Evolutionary conservation across 1,140 invertebrate genomes (phyloP).

Genomic region (Bursaphelenchus mucronatus): DNA sequence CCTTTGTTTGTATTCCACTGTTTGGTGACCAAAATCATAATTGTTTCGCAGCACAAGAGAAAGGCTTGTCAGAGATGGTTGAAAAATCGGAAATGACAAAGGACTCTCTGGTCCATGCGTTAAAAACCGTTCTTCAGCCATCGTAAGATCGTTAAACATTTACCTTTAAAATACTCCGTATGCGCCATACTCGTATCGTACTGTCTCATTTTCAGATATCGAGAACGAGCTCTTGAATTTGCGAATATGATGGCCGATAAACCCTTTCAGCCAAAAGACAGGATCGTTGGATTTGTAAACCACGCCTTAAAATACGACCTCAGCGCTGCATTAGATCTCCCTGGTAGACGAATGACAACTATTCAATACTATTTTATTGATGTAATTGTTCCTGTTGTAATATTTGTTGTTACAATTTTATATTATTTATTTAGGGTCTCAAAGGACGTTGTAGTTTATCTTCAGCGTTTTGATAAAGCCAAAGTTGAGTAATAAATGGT

Average conservation of each 20-base stretch:
- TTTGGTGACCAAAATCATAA: conserved; percentile 12
- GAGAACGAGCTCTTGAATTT: not conserved
- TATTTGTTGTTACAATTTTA: too few species aligned
- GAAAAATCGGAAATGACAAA: conserved; percentile 4
- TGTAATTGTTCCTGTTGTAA: too few species aligned
- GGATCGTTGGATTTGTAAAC: not conserved
- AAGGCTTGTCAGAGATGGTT: not conserved
- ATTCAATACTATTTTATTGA: not conserved
- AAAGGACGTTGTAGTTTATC: too few species aligned
- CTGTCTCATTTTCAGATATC: too few species aligned
- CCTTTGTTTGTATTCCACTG: not conserved
- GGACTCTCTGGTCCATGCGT: not conserved
- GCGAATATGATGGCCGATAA: not conserved
- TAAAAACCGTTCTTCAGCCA: not conserved
- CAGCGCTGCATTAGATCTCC: conserved; percentile 1
- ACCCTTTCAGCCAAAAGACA: not conserved
- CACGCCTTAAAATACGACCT: not conserved
- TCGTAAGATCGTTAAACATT: too few species aligned
- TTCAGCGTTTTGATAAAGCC: too few species aligned
- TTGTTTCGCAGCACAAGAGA: not conserved
- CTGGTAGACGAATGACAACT: not conserved
- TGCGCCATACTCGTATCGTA: too few species aligned
- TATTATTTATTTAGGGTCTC: too few species aligned
- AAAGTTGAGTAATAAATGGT: too few species aligned
- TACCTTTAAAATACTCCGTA: too few species aligned